phyloP scores from a whole-genome alignment of 2,113 vertebrate genomes.

The Sapayoa aenigma region DNA sequence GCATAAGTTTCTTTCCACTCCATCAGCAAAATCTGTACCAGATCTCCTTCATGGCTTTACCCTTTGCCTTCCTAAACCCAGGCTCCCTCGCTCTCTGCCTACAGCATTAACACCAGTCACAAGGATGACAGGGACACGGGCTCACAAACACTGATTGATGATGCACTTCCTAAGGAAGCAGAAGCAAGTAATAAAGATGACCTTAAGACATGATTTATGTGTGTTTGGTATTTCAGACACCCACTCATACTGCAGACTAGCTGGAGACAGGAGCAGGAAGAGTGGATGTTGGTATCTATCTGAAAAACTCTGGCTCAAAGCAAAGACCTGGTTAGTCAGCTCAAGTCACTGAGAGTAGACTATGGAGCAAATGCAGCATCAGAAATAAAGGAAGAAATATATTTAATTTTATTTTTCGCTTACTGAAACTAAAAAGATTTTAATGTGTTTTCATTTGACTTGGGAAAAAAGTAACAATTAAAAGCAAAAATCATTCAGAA shows the following conservation, averaged over 20 bases:
- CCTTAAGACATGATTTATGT: conserved; percentile 40
- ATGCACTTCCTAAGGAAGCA: conserved; percentile 33
- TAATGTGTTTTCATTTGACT: not conserved
- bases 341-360: not conserved
- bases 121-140: not conserved
- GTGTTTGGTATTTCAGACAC: conserved; percentile 19
- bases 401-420: not conserved
- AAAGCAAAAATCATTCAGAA: not conserved
- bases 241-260: not conserved
- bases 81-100: not conserved
- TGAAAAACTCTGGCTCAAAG: not conserved
- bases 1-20: not conserved
- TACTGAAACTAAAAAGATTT: not conserved
- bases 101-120: not conserved
- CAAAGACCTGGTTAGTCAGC: not conserved
- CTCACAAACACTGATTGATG: conserved; percentile 50
- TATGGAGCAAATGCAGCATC: not conserved
- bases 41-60: not conserved
- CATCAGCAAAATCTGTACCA: not conserved
- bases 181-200: conserved; percentile 54
- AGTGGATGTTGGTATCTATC: not conserved
- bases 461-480: not conserved
- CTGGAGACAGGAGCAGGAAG: not conserved
- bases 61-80: not conserved
- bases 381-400: not conserved